phyloP scores from a whole-genome alignment of 2,888 invertebrate genomes.

The Ormyrus labotus region DNA sequence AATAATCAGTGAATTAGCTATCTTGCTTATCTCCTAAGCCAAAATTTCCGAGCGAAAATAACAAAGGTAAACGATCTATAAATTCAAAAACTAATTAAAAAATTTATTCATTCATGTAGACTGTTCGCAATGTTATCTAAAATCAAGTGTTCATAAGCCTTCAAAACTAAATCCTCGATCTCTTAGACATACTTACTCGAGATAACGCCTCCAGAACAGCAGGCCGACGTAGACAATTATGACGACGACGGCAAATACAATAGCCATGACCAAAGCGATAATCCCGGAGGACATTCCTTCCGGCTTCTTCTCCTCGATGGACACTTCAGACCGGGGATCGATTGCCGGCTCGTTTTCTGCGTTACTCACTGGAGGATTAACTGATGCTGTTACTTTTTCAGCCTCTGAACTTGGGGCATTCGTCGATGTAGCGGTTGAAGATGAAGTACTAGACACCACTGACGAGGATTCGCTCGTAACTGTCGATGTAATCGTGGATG shows the following conservation, averaged over 20 bases:
- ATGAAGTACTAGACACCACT: background rate
- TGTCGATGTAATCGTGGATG: background rate
- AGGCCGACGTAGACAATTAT: constrained; percentile 73
- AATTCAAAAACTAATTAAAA: background rate
- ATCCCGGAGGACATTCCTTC: constrained; percentile 63
- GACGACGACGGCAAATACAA: constrained; percentile 70
- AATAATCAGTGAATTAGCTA: background rate
- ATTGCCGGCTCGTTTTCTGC: background rate
- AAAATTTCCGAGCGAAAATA: no score
- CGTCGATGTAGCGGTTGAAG: constrained; percentile 10
- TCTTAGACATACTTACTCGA: constrained; percentile 72
- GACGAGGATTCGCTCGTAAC: background rate
- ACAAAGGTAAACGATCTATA: no score
- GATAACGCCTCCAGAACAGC: constrained; percentile 74
- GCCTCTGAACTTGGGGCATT: background rate
- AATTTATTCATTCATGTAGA: background rate
- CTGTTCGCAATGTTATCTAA: background rate
- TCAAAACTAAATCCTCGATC: no score
- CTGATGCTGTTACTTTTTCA: background rate
- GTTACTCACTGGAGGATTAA: background rate
- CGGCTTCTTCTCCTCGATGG: background rate
- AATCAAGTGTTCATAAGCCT: constrained; percentile 2
- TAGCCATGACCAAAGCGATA: constrained; percentile 66
- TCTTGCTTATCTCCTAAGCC: no score
- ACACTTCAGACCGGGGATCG: background rate